Base-by-base conservation (phyloP, 2,797 vertebrate genomes). In the Lepilemur ruficaudatus region DNA sequence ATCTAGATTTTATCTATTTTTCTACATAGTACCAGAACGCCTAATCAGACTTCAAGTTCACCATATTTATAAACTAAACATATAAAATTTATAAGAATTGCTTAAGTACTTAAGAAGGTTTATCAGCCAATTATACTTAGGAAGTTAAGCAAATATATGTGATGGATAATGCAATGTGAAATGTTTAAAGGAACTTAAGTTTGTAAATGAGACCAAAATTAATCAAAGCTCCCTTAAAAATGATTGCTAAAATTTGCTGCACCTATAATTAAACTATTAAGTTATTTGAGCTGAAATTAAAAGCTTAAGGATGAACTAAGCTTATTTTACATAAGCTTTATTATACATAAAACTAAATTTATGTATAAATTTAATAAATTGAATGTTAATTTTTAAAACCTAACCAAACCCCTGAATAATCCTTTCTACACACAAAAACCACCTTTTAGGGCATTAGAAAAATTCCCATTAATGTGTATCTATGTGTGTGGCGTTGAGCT, bases 251-350 rank as follows among this genome's bases (percentile, higher is more conserved):
- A 61, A 92, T 81, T 57, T 83, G 22, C 70, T 78, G 87, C 35
- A 41, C 2, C 59, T 55, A 78, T 84, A 93, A 91, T 93, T 93
- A 95, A 91, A 97, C 89, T 81, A 88, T 61, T 85, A 67, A 69
- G 3, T 67, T 76, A 93, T 67, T 87, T 65, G 89, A 50, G 12
- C 50, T 55, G 59, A 96, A 94, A 87, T 92, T 87, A 63, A 97
- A 81, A 90, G 50, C 52, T 83, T 79, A 83, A 94, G 35, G 57
- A 75, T 30, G 25, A 80, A 84, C 18, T 57, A 70, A 17, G 11
- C 7, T 67, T 38, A 38, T 38, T 38, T 38, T 38, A 38, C 38
- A 38, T 38, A 38, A 38, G 38, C 38, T 38, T 38, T 38, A 38
- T 38, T 38, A 38, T 38, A 38, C 38, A 38, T 38, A 38, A 38